Base-by-base conservation (phyloP, 2,113 vertebrate species). In the Hassar affinis region DNA sequence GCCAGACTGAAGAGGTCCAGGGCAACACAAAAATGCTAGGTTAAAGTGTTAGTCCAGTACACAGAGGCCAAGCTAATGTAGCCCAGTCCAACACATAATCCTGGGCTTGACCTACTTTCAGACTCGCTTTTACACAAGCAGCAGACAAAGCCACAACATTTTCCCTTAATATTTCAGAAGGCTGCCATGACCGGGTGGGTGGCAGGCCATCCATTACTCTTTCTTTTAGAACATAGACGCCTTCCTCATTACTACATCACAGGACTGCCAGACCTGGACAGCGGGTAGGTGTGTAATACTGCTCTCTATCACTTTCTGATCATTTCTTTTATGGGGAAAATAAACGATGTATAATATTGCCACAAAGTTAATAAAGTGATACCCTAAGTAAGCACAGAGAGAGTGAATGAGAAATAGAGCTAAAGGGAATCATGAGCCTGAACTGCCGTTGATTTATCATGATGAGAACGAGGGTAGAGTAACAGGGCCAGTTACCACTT, bases 141-240 rank as follows among this genome's bases (percentile, higher is more conserved):
- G 30, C 74, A 54, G 57, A 80, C 71, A 81, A 87, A 87, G 83
- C 72, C 88, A 64, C 80, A 86, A 59, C 66, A 72, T 83, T 86
- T 82, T 86, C 74, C 64, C 86, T 78, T 78, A 86, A 85, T 84
- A 80, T 83, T 84, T 85, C 74, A 79, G 20, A 47, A 86, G 69
- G 77, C 68, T 86, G 86, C 51, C 68, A 74, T 76, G 71, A 69
- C 77, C 22, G 45, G 51, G n/a, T 81, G 78, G 72, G 57, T 71
- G 76, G 78, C 47, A 75, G 49, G 56, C 72, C 74, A 56, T 85
- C 57, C 18, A 38, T 52, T 56, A 22, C 22, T 54, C 47, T 79
- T 79, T 87, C 49, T 56, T 77, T 59, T 62, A 79, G 54, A 77
- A 71, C 59, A n/a, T 68, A 35, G 79, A 81, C 51, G 71, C 61